phyloP scores from a whole-genome alignment of 1,140 invertebrate genomes.

The Dinoponera quadriceps region DNA sequence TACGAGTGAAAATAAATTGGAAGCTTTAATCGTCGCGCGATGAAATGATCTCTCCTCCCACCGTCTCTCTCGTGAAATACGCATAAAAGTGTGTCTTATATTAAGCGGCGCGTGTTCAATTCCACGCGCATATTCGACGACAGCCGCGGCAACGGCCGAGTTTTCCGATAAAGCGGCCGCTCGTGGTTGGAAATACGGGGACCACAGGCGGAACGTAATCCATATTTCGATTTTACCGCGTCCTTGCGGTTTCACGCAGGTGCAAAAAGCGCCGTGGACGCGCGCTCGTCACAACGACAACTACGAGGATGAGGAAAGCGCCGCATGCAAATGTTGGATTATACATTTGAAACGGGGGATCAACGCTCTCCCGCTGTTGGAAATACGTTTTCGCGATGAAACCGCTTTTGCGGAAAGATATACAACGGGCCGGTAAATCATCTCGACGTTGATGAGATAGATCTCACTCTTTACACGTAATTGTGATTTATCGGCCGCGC shows the following conservation, averaged over 20 bases:
- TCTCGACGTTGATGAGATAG: slow-evolving; percentile 48
- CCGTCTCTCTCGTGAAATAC: neutral
- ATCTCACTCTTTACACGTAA: slow-evolving; percentile 40
- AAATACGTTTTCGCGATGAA: neutral
- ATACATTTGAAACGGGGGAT: slow-evolving; percentile 47
- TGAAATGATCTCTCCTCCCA: slow-evolving; percentile 1
- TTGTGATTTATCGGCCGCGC: slow-evolving; percentile 47
- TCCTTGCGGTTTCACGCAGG: slow-evolving; percentile 45
- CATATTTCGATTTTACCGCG: slow-evolving; percentile 56
- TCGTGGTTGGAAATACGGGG: slow-evolving; percentile 43
- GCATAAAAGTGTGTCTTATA: neutral
- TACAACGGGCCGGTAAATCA: slow-evolving; percentile 30
- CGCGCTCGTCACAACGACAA: slow-evolving; percentile 7
- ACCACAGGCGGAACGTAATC: slow-evolving; percentile 55
- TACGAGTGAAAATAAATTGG: neutral
- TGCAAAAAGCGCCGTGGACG: slow-evolving; percentile 39
- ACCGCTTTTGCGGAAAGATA: neutral
- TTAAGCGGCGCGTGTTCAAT: slow-evolving; percentile 38
- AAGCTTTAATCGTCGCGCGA: slow-evolving; percentile 12
- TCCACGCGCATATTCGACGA: neutral
- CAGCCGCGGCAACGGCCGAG: neutral
- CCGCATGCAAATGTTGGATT: slow-evolving; percentile 47
- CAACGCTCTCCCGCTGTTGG: neutral
- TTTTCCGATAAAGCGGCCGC: slow-evolving; percentile 44
- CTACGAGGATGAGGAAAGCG: neutral